Evolutionary conservation across 2,797 vertebrate genomes (phyloP), one percentile per base, ranked within the genome.

Genomic region (Crocodylus rhombifer): DNA sequence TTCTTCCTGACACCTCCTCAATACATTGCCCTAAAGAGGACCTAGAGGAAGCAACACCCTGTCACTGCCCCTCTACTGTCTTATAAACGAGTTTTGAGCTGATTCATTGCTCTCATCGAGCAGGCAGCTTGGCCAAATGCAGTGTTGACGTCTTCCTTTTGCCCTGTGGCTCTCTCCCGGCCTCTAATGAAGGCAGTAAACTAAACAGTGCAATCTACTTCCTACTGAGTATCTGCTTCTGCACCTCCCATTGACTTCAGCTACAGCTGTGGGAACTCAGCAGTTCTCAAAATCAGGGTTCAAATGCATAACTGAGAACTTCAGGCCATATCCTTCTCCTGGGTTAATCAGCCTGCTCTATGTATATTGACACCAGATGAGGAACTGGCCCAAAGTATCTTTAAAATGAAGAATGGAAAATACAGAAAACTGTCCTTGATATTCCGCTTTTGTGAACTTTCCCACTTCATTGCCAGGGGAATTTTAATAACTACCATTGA

Each of bases 371-470:
- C 71, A 89, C 74, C 88, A 92, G 77, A 83, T 92, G 75, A 94
- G 77, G 82, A 79, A 82, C 65, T 6, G 3, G 51, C 62, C 79
- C 79, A 74, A 90, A 89, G 78, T 93, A 79, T 67, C 58, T 1
- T 0, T 86, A 76, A 88, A 20, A 56, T 20, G 84, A 91, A 88
- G 69, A 91, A 79, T 11, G 4, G 79, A 79, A 95, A 86, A 86
- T 57, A 74, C 0, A 0, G 64, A 77, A 91, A 82, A 2, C 36
- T 93, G 91, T 96, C 57, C 63, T 1, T 88, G 87, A 81, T 95
- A 80, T 25, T 95, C 65, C 4, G 3, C 77, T 89, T 95, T 93
- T 89, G 92, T 95, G 95, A 96, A 91, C 81, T 91, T 95, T 74
- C 65, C 74, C 91, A 62, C 62, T 80, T 7, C 61, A 85, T 95